Evolutionary conservation across 1,140 invertebrate genomes (phyloP).

Genomic region (Proctacanthus coquilletti): DNA sequence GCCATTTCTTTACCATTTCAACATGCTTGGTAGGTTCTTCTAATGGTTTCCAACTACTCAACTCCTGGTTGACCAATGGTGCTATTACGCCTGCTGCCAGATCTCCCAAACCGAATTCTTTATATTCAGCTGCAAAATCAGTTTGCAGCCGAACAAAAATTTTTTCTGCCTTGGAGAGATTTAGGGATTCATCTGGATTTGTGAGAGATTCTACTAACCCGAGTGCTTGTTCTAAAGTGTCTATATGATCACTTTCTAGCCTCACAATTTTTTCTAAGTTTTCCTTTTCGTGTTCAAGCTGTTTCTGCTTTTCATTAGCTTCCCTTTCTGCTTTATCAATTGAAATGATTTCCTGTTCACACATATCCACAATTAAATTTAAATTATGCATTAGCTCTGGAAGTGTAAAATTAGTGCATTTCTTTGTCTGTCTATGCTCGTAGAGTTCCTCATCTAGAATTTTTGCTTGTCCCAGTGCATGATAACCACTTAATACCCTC

Average conservation of each 20-base stretch:
- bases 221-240: slow-evolving; percentile 55
- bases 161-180: slow-evolving; percentile 53
- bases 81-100: slow-evolving; percentile 48
- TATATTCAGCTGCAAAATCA: slow-evolving; percentile 31
- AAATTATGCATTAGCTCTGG: slow-evolving; percentile 90
- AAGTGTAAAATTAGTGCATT: slow-evolving; percentile 49
- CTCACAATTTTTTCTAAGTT: slow-evolving; percentile 50
- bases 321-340: slow-evolving; percentile 66
- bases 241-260: slow-evolving; percentile 59
- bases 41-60: slow-evolving; percentile 61
- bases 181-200: slow-evolving; percentile 39
- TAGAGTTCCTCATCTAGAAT: slow-evolving; percentile 39
- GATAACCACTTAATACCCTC: slow-evolving; percentile 85
- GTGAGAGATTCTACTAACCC: slow-evolving; percentile 51
- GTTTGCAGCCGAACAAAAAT: slow-evolving; percentile 61
- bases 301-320: slow-evolving; percentile 60
- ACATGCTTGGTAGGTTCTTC: slow-evolving; percentile 42
- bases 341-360: slow-evolving; percentile 87
- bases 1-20: slow-evolving; percentile 57
- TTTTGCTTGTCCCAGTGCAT: slow-evolving; percentile 58
- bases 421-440: slow-evolving; percentile 42
- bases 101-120: slow-evolving; percentile 45
- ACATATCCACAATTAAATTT: slow-evolving; percentile 77
- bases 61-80: slow-evolving; percentile 47
- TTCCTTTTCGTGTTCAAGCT: slow-evolving; percentile 63